Evolutionary conservation across 2,888 invertebrate species (phyloP).

Genomic region (Drosophila flavopinicola): DNA sequence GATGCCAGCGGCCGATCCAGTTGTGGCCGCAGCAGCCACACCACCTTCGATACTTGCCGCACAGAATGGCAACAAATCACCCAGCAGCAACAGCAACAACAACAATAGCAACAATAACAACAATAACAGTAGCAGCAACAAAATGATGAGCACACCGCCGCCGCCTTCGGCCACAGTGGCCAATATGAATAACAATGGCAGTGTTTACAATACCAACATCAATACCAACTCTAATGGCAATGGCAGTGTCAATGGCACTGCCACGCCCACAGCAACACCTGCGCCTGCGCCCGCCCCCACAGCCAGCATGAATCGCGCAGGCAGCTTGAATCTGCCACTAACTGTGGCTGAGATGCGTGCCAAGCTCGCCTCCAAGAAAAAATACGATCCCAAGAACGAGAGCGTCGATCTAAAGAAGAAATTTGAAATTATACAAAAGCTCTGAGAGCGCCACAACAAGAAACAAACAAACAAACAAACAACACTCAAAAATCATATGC

Average conservation of each 20-base stretch:
- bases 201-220: constrained; percentile 48
- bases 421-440: constrained; percentile 96
- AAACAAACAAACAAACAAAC: not conserved
- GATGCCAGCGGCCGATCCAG: constrained; percentile 24
- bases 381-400: constrained; percentile 95
- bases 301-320: constrained; percentile 66
- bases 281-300: constrained; percentile 30
- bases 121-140: constrained; percentile 19
- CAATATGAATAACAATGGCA: constrained; percentile 62
- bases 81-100: constrained; percentile 17
- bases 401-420: constrained; percentile 95
- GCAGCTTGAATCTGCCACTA: constrained; percentile 91
- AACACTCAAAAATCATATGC: constrained; percentile 14
- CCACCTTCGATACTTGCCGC: too few species aligned
- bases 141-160: constrained; percentile 47
- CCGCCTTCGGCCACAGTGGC: constrained; percentile 66
- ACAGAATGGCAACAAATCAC: constrained; percentile 62
- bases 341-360: constrained; percentile 96
- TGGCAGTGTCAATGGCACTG: constrained; percentile 34
- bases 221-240: constrained; percentile 22
- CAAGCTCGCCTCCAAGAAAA: constrained; percentile 93
- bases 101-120: constrained; percentile 23
- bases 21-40: constrained; percentile 22
- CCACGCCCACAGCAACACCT: constrained; percentile 36
- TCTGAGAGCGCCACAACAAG: constrained; percentile 85